Conservation (phyloP, 92 coral and sea anemone species). For the Metridium senile region DNA sequence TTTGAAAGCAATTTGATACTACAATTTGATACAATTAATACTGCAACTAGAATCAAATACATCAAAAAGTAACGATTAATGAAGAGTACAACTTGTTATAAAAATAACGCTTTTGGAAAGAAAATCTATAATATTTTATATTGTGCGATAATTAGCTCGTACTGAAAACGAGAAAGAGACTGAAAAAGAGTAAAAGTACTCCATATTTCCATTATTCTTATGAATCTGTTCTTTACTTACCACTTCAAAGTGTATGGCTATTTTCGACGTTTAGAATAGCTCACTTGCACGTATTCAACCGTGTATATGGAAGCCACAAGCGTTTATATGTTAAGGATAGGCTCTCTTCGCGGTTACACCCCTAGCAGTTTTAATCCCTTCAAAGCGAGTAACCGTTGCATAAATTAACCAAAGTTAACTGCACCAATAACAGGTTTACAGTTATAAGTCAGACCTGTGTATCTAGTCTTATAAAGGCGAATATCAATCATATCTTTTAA, state of each 20-base stretch:
- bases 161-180: too few relatives aligned
- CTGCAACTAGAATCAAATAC: background rate
- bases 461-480: too few relatives aligned
- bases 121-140: too few relatives aligned
- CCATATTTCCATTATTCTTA: background rate
- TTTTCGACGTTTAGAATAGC: background rate
- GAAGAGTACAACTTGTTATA: too few relatives aligned
- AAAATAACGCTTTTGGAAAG: too few relatives aligned
- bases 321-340: background rate
- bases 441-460: background rate
- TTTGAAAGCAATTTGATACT: too few relatives aligned
- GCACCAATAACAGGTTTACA: background rate
- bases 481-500: background rate
- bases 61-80: too few relatives aligned
- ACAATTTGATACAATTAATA: background rate
- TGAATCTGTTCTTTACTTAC: background rate
- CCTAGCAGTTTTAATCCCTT: background rate
- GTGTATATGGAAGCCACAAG: background rate
- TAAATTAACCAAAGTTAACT: background rate
- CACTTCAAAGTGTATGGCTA: background rate
- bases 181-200: too few relatives aligned
- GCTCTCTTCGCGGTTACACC: conserved; percentile 12
- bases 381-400: background rate
- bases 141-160: too few relatives aligned
- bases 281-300: too few relatives aligned